Conservation (phyloP, 2,888 invertebrate genomes). For the Chydorus sphaericus region DNA sequence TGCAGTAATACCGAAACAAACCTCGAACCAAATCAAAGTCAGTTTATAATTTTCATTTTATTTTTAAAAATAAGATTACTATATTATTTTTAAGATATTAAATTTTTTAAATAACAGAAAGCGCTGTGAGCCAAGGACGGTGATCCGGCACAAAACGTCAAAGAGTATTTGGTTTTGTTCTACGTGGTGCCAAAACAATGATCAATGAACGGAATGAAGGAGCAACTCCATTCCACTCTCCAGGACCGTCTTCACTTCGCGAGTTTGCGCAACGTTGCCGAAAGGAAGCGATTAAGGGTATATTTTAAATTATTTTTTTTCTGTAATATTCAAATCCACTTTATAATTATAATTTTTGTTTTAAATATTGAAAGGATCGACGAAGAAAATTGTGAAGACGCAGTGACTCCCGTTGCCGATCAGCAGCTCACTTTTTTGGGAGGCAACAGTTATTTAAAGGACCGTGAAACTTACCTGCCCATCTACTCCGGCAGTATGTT, state of each 20-base stretch:
- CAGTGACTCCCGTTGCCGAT: conserved; percentile 15
- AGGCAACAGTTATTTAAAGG: conserved; percentile 20
- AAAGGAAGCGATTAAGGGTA: conserved; percentile 81
- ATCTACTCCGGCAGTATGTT: conserved; percentile 20
- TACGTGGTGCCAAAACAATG: conserved; percentile 91
- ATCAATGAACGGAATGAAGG: conserved; percentile 80
- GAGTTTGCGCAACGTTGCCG: conserved; percentile 83
- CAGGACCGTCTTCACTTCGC: conserved; percentile 57
- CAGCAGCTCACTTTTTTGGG: not conserved
- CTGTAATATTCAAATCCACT: not conserved
- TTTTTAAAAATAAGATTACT: not conserved
- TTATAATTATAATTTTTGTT: not conserved
- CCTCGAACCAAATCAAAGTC: conserved; percentile 73
- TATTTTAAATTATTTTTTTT: conserved; percentile 32
- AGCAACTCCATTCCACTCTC: conserved; percentile 69
- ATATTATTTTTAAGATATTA: conserved; percentile 14
- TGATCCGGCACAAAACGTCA: conserved; percentile 84
- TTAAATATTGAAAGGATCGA: not conserved
- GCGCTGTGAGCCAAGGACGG: conserved; percentile 49
- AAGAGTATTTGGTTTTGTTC: conserved; percentile 94
- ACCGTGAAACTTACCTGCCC: conserved; percentile 22
- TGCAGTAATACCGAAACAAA: conserved; percentile 58
- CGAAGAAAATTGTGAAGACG: conserved; percentile 14
- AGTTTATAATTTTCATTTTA: conserved; percentile 29
- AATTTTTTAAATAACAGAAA: conserved; percentile 19